These are phyloP conservation scores for Hirundo rustica DNA, from an alignment of 2,797 vertebrate species.

Conservation along the genomic window DNA sequence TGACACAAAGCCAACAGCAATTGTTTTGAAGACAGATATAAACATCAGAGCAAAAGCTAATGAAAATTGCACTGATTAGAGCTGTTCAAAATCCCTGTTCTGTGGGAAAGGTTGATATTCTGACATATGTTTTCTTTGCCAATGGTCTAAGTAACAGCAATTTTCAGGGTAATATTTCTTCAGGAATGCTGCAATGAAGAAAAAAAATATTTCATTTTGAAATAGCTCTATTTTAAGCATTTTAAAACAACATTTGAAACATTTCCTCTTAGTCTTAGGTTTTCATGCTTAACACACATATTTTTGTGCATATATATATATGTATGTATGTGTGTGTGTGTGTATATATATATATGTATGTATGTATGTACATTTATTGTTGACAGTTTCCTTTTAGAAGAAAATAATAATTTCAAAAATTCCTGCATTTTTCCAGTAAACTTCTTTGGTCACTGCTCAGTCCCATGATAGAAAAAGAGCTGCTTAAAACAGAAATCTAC, in stretches of 20 bases:
- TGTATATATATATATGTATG: fast-evolving
- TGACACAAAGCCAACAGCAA: not conserved
- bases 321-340: fast-evolving
- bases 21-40: not conserved
- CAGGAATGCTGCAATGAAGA: not conserved
- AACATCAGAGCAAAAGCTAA: not conserved
- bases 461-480: not conserved
- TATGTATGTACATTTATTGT: not conserved
- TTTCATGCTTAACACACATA: not conserved
- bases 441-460: not conserved
- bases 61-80: not conserved
- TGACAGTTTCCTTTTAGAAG: not conserved
- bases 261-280: not conserved
- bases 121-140: not conserved
- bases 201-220: not conserved
- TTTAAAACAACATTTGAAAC: not conserved
- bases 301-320: fast-evolving
- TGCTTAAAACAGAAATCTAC: not conserved
- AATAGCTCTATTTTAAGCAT: not conserved
- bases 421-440: not conserved
- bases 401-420: not conserved
- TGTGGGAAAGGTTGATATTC: not conserved
- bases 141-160: not conserved
- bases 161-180: not conserved
- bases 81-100: not conserved